phyloP scores from a whole-genome alignment of 35 echinoderm and acorn worm species.

The Anneissia japonica region DNA sequence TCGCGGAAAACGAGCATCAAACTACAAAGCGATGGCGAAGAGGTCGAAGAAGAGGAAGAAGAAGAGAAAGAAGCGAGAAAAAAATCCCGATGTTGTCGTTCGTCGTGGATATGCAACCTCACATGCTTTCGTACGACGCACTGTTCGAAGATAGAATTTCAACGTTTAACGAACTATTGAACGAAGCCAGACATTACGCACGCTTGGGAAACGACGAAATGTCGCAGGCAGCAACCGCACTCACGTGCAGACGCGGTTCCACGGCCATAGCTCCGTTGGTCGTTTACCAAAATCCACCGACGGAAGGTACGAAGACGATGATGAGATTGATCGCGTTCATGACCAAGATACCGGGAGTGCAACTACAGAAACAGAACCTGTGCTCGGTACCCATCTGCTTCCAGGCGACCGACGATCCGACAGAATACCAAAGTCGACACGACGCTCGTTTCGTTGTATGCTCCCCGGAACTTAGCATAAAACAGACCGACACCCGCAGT shows the following conservation, averaged over 20 bases:
- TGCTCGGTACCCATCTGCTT: neutral
- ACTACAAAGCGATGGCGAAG: no score
- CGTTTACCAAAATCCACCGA: neutral
- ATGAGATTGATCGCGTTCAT: neutral
- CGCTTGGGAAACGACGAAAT: neutral
- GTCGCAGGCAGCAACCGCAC: neutral
- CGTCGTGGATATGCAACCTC: neutral
- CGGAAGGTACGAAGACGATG: neutral
- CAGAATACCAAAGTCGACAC: neutral
- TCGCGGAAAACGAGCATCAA: no score
- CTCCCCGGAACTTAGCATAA: no score
- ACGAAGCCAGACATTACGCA: neutral
- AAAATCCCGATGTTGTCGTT: no score
- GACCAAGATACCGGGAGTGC: neutral
- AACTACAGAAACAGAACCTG: neutral
- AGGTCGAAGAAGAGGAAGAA: no score
- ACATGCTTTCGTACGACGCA: neutral
- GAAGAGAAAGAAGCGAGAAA: no score
- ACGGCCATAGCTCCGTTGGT: neutral
- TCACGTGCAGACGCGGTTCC: neutral
- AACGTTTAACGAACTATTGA: neutral
- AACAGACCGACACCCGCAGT: no score
- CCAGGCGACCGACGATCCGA: neutral
- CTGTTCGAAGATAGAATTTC: neutral
- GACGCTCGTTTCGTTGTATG: neutral